Evolutionary conservation across 1,140 invertebrate genomes (phyloP), one percentile per base, ranked within the genome.

Genomic region (Bombus difficillimus): DNA sequence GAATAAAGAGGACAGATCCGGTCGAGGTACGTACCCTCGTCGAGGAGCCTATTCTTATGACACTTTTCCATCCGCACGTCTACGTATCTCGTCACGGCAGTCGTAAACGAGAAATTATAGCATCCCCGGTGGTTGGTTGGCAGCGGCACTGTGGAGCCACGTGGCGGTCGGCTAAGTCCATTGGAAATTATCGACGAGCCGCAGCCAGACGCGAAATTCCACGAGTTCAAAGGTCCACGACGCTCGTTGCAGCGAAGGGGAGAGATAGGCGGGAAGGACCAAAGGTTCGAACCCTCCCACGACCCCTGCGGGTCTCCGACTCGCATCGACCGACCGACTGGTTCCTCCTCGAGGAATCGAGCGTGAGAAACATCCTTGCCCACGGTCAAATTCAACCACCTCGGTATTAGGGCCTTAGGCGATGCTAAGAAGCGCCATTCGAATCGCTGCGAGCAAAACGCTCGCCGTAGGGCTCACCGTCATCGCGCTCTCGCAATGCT

Each of bases 361-460:
- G 77, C 92, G 93, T 93, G 93, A 93, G 93, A 93, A 93, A 74
- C 78, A 84, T 88, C 66, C 74, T 91, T 88, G 91, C 90, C 89
- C 86, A 90, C 88, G 92, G 91, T 92, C 92, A 92, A 92, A 92
- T 92, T 89, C 86, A 81, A 86, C 81, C 83, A 81, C 77, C 47
- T 8, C 18, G 47, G 91, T 93, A 94, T 92, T 93, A 94, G 93
- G 93, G 81, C 83, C 73, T 77, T 91, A 94, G 90, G 88, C 86
- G 39, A 68, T 39, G 39, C 13, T 39, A 93, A 74, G 88, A 91
- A 92, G 75, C 84, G 43, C 86, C 69, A 71, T 64, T 53, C 53
- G 62, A 32, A 64, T 43, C 6, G n/a, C 18, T 22, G 64, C 18
- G 22, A 57, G 13, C 37, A 66, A 82, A 43, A 68, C 43, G 71